Percentiles rank a stretch among this genome's conserved stretches.
These are phyloP conservation scores for Datnioides undecimradiatus DNA, from an alignment of 2,113 vertebrate species.

Conservation along the genomic window DNA sequence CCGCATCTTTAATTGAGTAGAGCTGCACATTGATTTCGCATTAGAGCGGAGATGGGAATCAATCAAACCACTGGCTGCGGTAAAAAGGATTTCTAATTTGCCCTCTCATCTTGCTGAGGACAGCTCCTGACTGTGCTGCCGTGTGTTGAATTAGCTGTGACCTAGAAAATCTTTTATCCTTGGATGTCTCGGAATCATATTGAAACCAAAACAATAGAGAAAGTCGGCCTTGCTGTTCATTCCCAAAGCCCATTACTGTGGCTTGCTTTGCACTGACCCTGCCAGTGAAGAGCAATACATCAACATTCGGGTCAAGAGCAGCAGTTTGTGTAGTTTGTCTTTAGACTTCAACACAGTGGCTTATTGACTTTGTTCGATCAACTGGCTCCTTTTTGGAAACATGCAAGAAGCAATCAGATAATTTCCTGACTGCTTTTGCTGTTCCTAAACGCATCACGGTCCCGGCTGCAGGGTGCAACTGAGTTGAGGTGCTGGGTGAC, in stretches of 20 bases:
- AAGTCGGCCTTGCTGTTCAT: neutral
- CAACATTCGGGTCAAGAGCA: neutral
- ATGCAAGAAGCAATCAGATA: too few species aligned
- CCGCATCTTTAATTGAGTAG: slow-evolving; percentile 11
- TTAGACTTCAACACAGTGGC: neutral
- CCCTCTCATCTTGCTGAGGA: slow-evolving; percentile 10
- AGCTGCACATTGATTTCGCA: slow-evolving; percentile 33
- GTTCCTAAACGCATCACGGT: too few species aligned
- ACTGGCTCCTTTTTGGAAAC: too few species aligned
- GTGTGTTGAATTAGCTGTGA: slow-evolving; percentile 23
- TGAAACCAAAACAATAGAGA: neutral
- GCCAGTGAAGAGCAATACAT: neutral
- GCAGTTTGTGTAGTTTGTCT: neutral
- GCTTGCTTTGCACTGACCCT: neutral
- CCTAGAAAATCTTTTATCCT: slow-evolving; percentile 2
- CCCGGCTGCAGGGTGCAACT: too few species aligned
- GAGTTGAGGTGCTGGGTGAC: too few species aligned
- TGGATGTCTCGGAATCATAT: neutral
- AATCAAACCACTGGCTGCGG: slow-evolving; percentile 14
- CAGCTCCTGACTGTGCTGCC: neutral
- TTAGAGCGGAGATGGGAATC: slow-evolving; percentile 13
- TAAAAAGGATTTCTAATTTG: slow-evolving; percentile 20
- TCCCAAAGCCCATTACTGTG: neutral
- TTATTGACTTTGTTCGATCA: too few species aligned
- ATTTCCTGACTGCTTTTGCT: too few species aligned